Conservation (phyloP, 2,113 vertebrate genomes). For the Mustelus asterias region DNA sequence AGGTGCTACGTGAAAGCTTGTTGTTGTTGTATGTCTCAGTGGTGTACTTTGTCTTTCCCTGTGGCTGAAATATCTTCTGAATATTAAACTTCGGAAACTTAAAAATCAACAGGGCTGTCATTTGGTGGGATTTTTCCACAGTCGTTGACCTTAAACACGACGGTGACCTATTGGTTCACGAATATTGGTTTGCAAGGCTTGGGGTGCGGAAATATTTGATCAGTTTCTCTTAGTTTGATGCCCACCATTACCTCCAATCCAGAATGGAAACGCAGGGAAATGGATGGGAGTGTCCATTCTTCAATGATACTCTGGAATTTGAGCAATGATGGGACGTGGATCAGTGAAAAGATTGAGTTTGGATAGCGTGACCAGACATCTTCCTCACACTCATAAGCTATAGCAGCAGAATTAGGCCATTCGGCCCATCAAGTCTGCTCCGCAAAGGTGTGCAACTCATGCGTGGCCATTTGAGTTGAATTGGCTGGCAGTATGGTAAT, state of each 20-base stretch:
- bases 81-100: not conserved
- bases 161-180: not conserved
- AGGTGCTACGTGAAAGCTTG: not conserved
- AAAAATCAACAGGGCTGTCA: not conserved
- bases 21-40: not conserved
- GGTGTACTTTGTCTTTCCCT: not conserved
- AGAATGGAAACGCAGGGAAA: not conserved
- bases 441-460: no score
- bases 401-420: no score
- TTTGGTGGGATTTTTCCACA: not conserved
- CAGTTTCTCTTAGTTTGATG: not conserved
- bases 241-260: not conserved
- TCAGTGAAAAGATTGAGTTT: not conserved
- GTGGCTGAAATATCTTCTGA: not conserved
- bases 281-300: not conserved
- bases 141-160: not conserved
- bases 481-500: no score
- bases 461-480: no score
- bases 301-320: not conserved
- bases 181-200: not conserved
- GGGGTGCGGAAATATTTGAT: not conserved
- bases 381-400: not conserved
- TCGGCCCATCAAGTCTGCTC: no score
- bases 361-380: not conserved
- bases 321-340: not conserved